Evolutionary conservation across 2,888 invertebrate species (phyloP), one percentile per base, ranked within the genome.

Genomic region (Cheilosia impressa): DNA sequence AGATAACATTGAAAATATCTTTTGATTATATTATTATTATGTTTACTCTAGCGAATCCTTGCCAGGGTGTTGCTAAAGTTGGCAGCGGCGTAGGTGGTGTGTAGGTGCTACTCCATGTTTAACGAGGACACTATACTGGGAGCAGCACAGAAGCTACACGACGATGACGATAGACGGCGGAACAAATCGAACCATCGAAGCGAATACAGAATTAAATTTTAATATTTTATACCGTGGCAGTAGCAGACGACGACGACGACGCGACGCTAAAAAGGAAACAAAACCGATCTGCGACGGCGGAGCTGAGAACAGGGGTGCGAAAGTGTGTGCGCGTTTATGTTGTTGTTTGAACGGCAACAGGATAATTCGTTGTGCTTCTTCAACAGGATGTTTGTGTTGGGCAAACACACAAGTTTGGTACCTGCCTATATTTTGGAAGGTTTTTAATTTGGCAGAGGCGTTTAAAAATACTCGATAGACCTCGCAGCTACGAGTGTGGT

Each of bases 21-120:
- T 85, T 81, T 85, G 85, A 85, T 85, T 85, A 85, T 85, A 85
- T 85, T 85, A 85, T 81, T 81, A 85, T 85, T 85, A 85, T 81
- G 76, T 85, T 76, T 85, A 81, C 80, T 85, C 85, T 85, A 71
- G 80, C 85, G 72, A 65, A 77, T 81, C 85, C 72, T 76, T 71
- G 45, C 63, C 68, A 41, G 41, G 31, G 71, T 19, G 68, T 53
- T 53, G 52, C 52, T 58, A 45, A 65, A 63, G 75, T 50, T 43
- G 7, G n/a, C 22, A 50, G 17, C 22, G 57, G 17, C 62, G 58
- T 43, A n/a, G 24, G 41, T 68, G 45, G 17, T 13, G 58, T 65
- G 9, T 31, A 65, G 66, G 60, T 75, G 62, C 27, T 71, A 47
- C 66, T 75, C 79, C 69, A 78, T 78, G 78, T 68, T 78, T 66